Percentiles rank a stretch among this genome's conserved stretches.
These are phyloP conservation scores for Charanyca ferruginea DNA, from an alignment of 2,888 invertebrate species.

Conservation along the genomic window DNA sequence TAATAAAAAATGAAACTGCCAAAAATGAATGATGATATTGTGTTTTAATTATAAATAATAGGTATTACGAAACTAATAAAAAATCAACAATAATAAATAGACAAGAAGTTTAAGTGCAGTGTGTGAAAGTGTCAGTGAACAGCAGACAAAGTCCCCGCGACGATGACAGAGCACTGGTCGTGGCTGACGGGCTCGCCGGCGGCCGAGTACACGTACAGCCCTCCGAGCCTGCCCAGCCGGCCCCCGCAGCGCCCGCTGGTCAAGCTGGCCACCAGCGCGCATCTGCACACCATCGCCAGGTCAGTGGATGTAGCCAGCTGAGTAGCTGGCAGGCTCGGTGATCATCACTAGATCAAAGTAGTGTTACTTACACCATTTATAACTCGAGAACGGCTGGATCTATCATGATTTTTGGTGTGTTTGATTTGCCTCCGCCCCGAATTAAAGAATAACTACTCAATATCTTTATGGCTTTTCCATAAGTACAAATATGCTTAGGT, in stretches of 20 bases:
- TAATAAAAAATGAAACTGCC: neutral
- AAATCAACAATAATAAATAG: neutral
- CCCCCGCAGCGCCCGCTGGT: constrained; percentile 87
- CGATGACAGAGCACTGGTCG: constrained; percentile 88
- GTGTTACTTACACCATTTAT: too few relatives aligned
- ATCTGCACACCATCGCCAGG: constrained; percentile 86
- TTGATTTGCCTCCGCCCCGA: too few relatives aligned
- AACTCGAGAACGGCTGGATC: too few relatives aligned
- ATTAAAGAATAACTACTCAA: too few relatives aligned
- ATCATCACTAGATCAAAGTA: too few relatives aligned
- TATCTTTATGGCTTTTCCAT: too few relatives aligned
- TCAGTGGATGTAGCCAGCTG: constrained; percentile 64
- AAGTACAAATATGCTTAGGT: too few relatives aligned
- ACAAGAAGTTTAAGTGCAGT: neutral
- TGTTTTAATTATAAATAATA: too few relatives aligned
- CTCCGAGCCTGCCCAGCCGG: constrained; percentile 83
- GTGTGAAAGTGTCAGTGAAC: constrained; percentile 39
- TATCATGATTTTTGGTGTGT: too few relatives aligned
- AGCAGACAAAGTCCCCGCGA: constrained; percentile 25
- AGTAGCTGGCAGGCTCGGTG: constrained; percentile 3
- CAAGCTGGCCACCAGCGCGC: constrained; percentile 86
- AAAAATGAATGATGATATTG: too few relatives aligned
- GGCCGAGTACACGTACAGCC: constrained; percentile 87
- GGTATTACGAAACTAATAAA: neutral
- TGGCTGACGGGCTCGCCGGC: constrained; percentile 84